These are phyloP conservation scores for Triplophysa dalaica DNA, from an alignment of 2,113 vertebrate species.

Conservation along the genomic window DNA sequence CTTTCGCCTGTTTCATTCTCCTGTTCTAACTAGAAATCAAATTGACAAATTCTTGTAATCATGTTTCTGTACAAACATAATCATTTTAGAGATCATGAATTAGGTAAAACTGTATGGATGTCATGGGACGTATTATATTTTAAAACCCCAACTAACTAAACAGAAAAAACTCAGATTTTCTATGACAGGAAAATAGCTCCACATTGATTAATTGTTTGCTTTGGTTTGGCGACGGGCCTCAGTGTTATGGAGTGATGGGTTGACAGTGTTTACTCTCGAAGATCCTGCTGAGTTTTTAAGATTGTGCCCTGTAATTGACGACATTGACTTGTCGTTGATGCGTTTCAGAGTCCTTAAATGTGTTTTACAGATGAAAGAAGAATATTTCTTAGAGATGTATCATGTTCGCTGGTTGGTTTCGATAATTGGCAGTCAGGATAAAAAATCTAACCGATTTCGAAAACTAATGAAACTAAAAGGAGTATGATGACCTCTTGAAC, in stretches of 20 bases:
- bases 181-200: conserved; percentile 57
- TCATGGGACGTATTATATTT: conserved; percentile 46
- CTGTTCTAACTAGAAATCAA: conserved; percentile 50
- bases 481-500: conserved; percentile 9
- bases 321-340: conserved; percentile 27
- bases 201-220: conserved; percentile 55
- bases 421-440: no score
- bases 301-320: conserved; percentile 46
- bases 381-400: neutral
- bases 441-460: neutral
- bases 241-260: conserved; percentile 44
- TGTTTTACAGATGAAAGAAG: neutral
- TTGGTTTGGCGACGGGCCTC: conserved; percentile 49
- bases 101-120: conserved; percentile 14
- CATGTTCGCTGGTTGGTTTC: no score
- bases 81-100: neutral
- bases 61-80: no score
- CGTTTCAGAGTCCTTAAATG: conserved; percentile 3
- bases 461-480: neutral
- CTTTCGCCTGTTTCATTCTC: conserved; percentile 56
- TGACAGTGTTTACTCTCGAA: conserved; percentile 40
- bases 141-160: conserved; percentile 23
- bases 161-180: conserved; percentile 43
- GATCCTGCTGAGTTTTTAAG: conserved; percentile 43
- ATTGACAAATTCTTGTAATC: conserved; percentile 34